These are phyloP conservation scores for Danaus plexippus DNA, from an alignment of 1,140 invertebrate species.

Conservation along the genomic window DNA sequence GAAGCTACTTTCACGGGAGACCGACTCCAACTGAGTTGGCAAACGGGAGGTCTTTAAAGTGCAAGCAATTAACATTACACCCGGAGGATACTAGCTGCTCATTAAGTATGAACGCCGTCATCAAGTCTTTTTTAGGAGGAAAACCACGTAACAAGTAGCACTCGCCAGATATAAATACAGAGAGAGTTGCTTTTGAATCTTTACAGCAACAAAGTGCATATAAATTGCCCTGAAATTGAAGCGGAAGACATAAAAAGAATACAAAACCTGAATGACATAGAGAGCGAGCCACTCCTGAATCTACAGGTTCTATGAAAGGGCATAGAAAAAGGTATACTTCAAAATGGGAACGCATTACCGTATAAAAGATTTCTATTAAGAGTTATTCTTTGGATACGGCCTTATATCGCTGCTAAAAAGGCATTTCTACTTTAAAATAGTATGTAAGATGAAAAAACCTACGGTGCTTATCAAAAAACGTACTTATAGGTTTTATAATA, in stretches of 20 bases:
- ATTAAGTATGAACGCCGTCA: constrained; percentile 69
- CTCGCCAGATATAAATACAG: constrained; percentile 53
- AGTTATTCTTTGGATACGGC: constrained; percentile 1
- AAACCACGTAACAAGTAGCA: constrained; percentile 58
- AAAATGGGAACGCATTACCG: constrained; percentile 23
- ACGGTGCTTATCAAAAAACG: no score
- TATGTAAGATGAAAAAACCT: no score
- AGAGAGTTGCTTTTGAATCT: constrained; percentile 50
- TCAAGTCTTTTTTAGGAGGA: constrained; percentile 64
- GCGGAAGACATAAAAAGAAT: constrained; percentile 55
- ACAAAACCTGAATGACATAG: constrained; percentile 40
- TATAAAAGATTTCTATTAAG: constrained; percentile 24
- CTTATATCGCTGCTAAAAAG: no score
- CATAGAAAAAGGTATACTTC: constrained; percentile 30
- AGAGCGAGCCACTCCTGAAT: constrained; percentile 43
- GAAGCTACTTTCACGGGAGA: constrained; percentile 54
- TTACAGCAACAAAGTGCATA: constrained; percentile 65
- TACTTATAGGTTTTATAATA: no score
- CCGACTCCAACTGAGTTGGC: constrained; percentile 40
- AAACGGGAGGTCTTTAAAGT: constrained; percentile 48
- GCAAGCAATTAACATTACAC: constrained; percentile 60
- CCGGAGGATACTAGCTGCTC: constrained; percentile 62
- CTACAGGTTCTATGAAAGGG: constrained; percentile 43
- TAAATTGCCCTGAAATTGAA: constrained; percentile 67
- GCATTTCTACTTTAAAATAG: no score